These are phyloP conservation scores for Bergia sp. DNA, from an alignment of 92 coral and sea anemone genomes.

Conservation along the genomic window DNA sequence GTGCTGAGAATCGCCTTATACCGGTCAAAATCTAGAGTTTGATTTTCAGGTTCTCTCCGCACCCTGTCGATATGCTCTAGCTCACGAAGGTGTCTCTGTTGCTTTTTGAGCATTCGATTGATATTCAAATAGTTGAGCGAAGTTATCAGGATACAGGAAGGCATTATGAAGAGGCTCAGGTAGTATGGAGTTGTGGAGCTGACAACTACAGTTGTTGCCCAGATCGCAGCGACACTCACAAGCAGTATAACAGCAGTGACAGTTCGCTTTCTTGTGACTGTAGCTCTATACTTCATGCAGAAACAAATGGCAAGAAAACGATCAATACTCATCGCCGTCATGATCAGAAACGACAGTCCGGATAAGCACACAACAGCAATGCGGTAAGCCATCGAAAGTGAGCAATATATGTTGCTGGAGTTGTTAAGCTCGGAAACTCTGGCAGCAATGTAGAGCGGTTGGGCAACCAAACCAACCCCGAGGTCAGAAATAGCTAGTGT, in stretches of 20 bases:
- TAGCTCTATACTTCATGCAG: slow-evolving; percentile 27
- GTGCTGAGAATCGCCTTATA: slow-evolving; percentile 15
- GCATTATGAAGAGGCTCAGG: slow-evolving; percentile 32
- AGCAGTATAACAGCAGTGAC: neutral
- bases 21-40: slow-evolving; percentile 7
- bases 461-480: slow-evolving; percentile 14
- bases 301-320: slow-evolving; percentile 33
- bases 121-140: slow-evolving; percentile 36
- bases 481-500: slow-evolving; percentile 23
- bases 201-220: slow-evolving; percentile 5
- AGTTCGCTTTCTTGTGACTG: slow-evolving; percentile 30
- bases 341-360: slow-evolving; percentile 18
- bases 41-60: neutral
- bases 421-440: slow-evolving; percentile 15
- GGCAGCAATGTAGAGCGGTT: slow-evolving; percentile 17
- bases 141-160: slow-evolving; percentile 21
- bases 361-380: slow-evolving; percentile 23
- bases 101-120: slow-evolving; percentile 18
- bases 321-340: slow-evolving; percentile 34
- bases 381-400: slow-evolving; percentile 12
- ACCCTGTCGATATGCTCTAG: neutral
- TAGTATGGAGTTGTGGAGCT: neutral
- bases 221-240: neutral
- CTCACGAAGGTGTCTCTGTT: neutral
- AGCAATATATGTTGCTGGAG: neutral